Base-by-base conservation (phyloP, 2,888 invertebrate species). In the Atrina japonica region DNA sequence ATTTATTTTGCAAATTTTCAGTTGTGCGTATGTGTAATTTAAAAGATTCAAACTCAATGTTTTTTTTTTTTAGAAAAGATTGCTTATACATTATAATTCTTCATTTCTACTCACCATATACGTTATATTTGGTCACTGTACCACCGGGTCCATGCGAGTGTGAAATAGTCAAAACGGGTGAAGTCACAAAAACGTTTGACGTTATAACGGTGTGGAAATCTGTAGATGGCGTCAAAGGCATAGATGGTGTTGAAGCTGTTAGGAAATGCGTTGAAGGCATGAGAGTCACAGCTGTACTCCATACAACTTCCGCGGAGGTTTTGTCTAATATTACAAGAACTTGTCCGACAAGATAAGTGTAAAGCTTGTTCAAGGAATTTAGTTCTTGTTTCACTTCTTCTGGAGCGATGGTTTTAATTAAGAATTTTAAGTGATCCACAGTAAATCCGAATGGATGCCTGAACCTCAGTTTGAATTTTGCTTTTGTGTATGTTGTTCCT, bases 301-400 rank as follows among this genome's bases (percentile, higher is more conserved):
- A 59, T 9, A 66, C 71, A 14, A 72, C 45, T 0, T 41, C 47
- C 30, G 61, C 56, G 23, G 56, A 29, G 14, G 63, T 66, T 25
- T 60, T 63, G 16, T 72, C 81, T 9, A 82, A 69, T n/a, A 82
- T 82, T 14, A 82, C 80, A 14, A 82, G 73, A 6, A 80, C 68
- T 49, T 82, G 80, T 5, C 81, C 81, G 2, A 82, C 73, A 7
- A 80, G 75, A 53, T 80, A 82, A 0, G 81, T 82, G 43, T 70
- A 72, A 3, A 81, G 66, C 14, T 64, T 66, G 30, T 66, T 56
- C 2, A 70, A 66, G 2, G 71, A 67, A 21, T 66, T 65, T 21
- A 70, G 69, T 9, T 76, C 75, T n/a, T 66, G 50, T 21, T 72
- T 66, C 41, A 72, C 58, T 47, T 75, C 73, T 29, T 74, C 74